These are phyloP conservation scores for Onychomys arenicola DNA, from an alignment of 2,797 vertebrate genomes.

Conservation along the genomic window DNA sequence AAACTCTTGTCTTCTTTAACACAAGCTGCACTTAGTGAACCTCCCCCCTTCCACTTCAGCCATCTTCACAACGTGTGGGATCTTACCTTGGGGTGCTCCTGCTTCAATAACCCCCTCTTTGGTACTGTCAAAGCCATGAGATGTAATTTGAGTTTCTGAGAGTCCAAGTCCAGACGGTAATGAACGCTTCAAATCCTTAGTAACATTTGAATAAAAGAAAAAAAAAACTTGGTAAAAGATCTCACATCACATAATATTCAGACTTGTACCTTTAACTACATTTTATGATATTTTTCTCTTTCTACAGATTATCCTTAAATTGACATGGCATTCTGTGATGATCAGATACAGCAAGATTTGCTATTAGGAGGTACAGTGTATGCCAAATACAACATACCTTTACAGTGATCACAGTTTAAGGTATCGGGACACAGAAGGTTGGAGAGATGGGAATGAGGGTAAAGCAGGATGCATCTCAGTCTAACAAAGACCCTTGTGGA, in stretches of 20 bases:
- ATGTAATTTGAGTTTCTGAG: slow-evolving; percentile 91
- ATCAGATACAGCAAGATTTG: slow-evolving; percentile 56
- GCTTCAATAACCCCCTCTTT: slow-evolving; percentile 93
- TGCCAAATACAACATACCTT: background rate
- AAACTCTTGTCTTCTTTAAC: background rate
- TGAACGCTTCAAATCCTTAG: slow-evolving; percentile 91
- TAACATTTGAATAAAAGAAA: slow-evolving; percentile 82
- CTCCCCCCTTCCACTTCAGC: background rate
- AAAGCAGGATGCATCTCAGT: background rate
- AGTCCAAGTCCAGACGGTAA: slow-evolving; percentile 90
- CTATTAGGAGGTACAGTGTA: background rate
- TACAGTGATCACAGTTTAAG: background rate
- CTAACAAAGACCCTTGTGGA: background rate
- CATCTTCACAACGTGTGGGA: background rate
- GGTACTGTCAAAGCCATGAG: slow-evolving; percentile 91
- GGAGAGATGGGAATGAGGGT: background rate
- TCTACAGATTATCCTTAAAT: slow-evolving; percentile 16
- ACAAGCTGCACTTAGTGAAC: background rate
- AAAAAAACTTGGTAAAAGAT: slow-evolving; percentile 72
- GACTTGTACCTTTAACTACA: slow-evolving; percentile 64
- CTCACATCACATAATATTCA: slow-evolving; percentile 64
- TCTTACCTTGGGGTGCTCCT: slow-evolving; percentile 92
- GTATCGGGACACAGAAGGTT: background rate
- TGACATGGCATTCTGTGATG: slow-evolving; percentile 50
- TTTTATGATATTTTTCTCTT: slow-evolving; percentile 62